Conservation (phyloP, 2,797 vertebrate species). For the Glossophaga mutica region DNA sequence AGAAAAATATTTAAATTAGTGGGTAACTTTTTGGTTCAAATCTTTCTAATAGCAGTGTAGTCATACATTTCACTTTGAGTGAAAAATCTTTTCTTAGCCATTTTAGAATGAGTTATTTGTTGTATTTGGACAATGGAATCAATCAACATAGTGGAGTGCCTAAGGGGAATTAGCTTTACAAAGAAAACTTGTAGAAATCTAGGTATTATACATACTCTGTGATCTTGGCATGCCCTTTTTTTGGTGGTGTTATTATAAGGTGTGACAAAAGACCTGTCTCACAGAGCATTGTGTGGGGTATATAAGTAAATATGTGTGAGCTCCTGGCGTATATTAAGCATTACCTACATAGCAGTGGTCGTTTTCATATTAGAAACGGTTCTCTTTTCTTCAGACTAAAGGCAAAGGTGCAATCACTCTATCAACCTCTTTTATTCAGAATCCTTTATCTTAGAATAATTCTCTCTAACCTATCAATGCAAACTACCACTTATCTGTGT, state of each 20-base stretch:
- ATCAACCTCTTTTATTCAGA: not conserved
- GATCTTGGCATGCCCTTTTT: not conserved
- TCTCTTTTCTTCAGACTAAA: not conserved
- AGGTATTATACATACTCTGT: not conserved
- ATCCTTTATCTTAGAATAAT: conserved; percentile 24
- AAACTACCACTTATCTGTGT: not conserved
- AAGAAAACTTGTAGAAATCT: not conserved
- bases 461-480: not conserved
- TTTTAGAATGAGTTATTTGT: not conserved
- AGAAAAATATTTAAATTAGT: conserved; percentile 36
- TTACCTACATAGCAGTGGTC: not conserved
- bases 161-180: not conserved
- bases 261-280: not conserved
- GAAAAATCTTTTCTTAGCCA: not conserved
- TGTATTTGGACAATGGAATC: conserved; percentile 30
- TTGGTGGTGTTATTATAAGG: not conserved
- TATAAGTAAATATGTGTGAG: not conserved
- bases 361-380: conserved; percentile 18
- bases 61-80: not conserved
- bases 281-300: not conserved
- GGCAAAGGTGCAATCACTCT: not conserved
- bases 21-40: not conserved
- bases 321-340: not conserved
- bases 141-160: not conserved
- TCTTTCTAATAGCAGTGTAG: not conserved